These are phyloP conservation scores for Pelodytes ibericus DNA, from an alignment of 2,797 vertebrate genomes.

Conservation along the genomic window DNA sequence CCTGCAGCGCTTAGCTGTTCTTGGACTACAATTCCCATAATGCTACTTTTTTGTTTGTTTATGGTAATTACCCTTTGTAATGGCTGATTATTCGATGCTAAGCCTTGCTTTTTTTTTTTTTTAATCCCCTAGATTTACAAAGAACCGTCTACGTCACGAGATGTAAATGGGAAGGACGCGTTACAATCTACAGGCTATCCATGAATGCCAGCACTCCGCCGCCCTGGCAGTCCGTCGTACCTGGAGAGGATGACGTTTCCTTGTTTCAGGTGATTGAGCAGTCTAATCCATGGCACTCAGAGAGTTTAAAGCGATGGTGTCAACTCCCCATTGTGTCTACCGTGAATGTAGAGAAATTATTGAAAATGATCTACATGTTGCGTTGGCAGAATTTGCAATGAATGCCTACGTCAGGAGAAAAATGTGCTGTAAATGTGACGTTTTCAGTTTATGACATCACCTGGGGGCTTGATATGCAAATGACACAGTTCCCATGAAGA, in stretches of 20 bases:
- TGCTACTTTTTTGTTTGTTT: not conserved
- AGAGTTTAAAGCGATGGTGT: too few species aligned
- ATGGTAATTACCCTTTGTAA: too few species aligned
- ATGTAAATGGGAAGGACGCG: slow-evolving; percentile 75
- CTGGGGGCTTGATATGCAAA: too few species aligned
- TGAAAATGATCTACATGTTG: too few species aligned
- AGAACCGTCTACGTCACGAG: slow-evolving; percentile 89
- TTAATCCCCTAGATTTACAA: slow-evolving; percentile 73
- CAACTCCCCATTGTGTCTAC: too few species aligned
- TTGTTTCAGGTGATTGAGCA: slow-evolving; percentile 86
- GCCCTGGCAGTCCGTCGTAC: slow-evolving; percentile 82
- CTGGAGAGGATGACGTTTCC: slow-evolving; percentile 83
- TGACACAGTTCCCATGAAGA: too few species aligned
- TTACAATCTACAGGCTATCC: slow-evolving; percentile 87
- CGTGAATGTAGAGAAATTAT: too few species aligned
- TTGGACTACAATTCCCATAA: not conserved
- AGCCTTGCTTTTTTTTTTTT: not conserved
- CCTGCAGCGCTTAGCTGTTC: not conserved
- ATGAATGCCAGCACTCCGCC: slow-evolving; percentile 82
- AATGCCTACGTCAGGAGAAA: too few species aligned
- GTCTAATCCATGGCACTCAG: too few species aligned
- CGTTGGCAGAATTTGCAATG: too few species aligned
- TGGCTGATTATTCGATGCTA: not conserved
- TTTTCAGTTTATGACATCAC: too few species aligned
- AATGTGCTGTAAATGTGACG: too few species aligned